Evolutionary conservation across 2,113 vertebrate genomes (phyloP).

Genomic region (Cranoglanis bouderius): DNA sequence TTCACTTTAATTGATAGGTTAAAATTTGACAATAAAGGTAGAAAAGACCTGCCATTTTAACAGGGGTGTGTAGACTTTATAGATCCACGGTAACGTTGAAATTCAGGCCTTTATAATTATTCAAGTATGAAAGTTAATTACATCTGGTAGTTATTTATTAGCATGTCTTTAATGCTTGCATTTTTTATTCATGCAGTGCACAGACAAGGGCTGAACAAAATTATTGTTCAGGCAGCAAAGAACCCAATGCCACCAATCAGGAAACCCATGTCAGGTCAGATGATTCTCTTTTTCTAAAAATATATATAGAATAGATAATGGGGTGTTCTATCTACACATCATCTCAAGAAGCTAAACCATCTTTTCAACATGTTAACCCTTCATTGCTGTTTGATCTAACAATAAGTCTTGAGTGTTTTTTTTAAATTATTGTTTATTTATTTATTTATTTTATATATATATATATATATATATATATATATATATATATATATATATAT

Average conservation of each 20-base stretch:
- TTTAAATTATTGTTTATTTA: neutral
- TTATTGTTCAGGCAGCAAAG: neutral
- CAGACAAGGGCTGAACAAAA: neutral
- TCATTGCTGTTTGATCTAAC: neutral
- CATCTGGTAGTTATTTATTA: neutral
- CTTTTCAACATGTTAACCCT: neutral
- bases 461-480: no score
- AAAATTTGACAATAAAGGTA: no score
- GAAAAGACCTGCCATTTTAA: no score
- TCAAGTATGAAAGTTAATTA: neutral
- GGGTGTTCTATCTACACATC: neutral
- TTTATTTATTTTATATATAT: no score
- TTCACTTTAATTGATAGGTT: no score
- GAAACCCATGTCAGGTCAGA: neutral
- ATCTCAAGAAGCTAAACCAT: no score
- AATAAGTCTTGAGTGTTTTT: neutral
- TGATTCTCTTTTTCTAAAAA: neutral
- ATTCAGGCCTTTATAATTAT: no score
- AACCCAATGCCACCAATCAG: no score
- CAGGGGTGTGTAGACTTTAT: no score
- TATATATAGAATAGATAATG: neutral
- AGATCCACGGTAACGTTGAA: neutral
- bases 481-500: no score
- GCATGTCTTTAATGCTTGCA: neutral
- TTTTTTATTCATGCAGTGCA: neutral